Conservation (phyloP, 2,888 invertebrate species). For the Habroteleia sp. region DNA sequence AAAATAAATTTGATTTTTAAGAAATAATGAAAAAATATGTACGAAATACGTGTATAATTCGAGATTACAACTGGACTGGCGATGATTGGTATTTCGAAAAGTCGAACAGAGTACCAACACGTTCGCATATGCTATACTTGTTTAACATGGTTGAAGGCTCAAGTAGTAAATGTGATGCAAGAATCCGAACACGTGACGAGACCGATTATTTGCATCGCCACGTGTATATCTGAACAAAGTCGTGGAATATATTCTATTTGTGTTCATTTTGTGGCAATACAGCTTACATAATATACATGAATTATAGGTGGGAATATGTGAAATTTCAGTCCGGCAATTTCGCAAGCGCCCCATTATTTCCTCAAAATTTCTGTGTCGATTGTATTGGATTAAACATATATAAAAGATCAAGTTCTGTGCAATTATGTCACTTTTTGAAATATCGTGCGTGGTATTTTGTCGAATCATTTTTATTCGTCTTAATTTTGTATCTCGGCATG, state of each 20-base stretch:
- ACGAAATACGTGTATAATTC: too few species aligned
- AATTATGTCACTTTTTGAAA: too few species aligned
- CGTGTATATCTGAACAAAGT: constrained; percentile 30
- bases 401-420: constrained; percentile 4
- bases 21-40: too few species aligned
- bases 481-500: too few species aligned
- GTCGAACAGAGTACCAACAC: constrained; percentile 17
- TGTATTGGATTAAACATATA: constrained; percentile 2
- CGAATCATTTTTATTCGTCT: too few species aligned
- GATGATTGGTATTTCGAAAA: constrained; percentile 51
- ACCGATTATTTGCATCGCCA: constrained; percentile 53
- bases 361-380: constrained; percentile 5
- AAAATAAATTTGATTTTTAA: too few species aligned
- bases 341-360: constrained; percentile 7
- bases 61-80: not conserved
- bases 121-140: constrained; percentile 22
- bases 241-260: constrained; percentile 32
- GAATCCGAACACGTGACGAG: constrained; percentile 49
- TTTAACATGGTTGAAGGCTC: constrained; percentile 38
- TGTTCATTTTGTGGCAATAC: constrained; percentile 32
- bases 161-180: constrained; percentile 43
- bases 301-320: constrained; percentile 26
- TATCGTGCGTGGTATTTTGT: too few species aligned
- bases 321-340: constrained; percentile 21
- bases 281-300: constrained; percentile 29